A percentile compares a stretch with the other conserved stretches of the same genome.
phyloP scores from a whole-genome alignment of 2,888 invertebrate species.

The Caenorhabditis zanzibari region DNA sequence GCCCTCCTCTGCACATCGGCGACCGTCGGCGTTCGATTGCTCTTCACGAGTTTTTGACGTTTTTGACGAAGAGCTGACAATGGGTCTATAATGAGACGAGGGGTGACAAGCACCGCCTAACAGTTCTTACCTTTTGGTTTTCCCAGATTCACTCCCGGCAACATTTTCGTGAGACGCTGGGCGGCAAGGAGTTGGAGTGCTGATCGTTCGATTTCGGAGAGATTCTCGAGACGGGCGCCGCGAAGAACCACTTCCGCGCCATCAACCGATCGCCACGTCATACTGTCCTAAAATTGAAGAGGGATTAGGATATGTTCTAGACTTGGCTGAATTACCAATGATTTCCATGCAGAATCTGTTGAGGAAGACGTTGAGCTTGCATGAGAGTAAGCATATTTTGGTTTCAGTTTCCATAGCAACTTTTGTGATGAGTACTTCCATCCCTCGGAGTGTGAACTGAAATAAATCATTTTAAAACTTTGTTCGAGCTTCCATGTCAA shows the following conservation, averaged over 20 bases:
- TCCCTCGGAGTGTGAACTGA: constrained; percentile 72
- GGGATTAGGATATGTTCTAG: not conserved
- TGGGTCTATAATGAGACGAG: constrained; percentile 63
- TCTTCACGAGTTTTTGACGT: constrained; percentile 86
- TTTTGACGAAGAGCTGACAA: constrained; percentile 75
- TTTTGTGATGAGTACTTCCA: constrained; percentile 75
- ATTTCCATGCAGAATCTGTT: constrained; percentile 74
- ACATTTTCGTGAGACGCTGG: constrained; percentile 88
- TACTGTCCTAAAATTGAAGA: constrained; percentile 68
- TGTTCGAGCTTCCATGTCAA: too few species aligned
- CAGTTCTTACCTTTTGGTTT: constrained; percentile 67
- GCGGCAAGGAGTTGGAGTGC: constrained; percentile 90
- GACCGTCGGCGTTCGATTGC: constrained; percentile 89
- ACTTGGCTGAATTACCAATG: constrained; percentile 47
- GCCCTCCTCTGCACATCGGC: constrained; percentile 77
- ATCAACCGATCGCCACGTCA: constrained; percentile 73
- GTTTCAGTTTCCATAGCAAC: constrained; percentile 71
- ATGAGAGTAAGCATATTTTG: constrained; percentile 70
- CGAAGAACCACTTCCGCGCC: constrained; percentile 88
- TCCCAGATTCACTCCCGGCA: constrained; percentile 70
- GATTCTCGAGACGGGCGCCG: constrained; percentile 88
- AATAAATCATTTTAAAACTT: too few species aligned
- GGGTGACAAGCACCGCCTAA: constrained; percentile 41
- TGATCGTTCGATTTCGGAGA: constrained; percentile 90
- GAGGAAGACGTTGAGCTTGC: constrained; percentile 71